Base-by-base conservation (phyloP, 2,888 invertebrate species). In the Beris chalybata region DNA sequence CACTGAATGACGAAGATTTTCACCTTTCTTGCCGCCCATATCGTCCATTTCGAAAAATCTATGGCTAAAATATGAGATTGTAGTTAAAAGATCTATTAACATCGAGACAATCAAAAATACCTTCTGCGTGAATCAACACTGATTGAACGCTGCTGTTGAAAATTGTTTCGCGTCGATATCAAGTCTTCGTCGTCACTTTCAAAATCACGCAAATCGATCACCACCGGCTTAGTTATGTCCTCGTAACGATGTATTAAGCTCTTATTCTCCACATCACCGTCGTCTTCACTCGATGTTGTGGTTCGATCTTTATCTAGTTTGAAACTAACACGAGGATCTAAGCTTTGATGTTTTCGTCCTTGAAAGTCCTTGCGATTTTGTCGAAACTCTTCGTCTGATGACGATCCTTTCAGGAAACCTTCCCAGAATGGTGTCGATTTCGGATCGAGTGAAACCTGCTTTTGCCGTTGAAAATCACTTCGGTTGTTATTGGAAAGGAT, bases 41-140 rank as follows among this genome's bases (percentile, higher is more conserved):
- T 85, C 86, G 77, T 87, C 87, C 87, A 87, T 86, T 78, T 87
- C 86, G 83, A 84, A 80, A 59, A 79, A 72, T 57, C 81, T 76
- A 55, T 77, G 76, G 66, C 81, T 81, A 71, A 43, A 48, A 59
- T 12, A 69, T 55, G n/a, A 47, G 54, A 52, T 11, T 12, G 52
- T 22, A 22, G 13, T 13, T 13, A 30, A 45, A n/a, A 6, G 43
- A 58, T 31, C 48, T 58, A 58, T 45, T 9, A 58, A 7, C 45
- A 5, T 13, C 43, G 5, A 43, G 5, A 9, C n/a, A 45, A 5
- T 9, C 12, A 45, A 54, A 52, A 65, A 70, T 71, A 81, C 81
- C 80, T 87, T 72, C 85, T 86, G 71, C 85, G 84, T 78, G 86
- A 86, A 70, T 86, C 87, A 74, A 85, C 80, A 76, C 87, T 87